Evolutionary conservation across 2,113 vertebrate species (phyloP), one percentile per base, ranked within the genome.

Genomic region (Hiodon tergisus): DNA sequence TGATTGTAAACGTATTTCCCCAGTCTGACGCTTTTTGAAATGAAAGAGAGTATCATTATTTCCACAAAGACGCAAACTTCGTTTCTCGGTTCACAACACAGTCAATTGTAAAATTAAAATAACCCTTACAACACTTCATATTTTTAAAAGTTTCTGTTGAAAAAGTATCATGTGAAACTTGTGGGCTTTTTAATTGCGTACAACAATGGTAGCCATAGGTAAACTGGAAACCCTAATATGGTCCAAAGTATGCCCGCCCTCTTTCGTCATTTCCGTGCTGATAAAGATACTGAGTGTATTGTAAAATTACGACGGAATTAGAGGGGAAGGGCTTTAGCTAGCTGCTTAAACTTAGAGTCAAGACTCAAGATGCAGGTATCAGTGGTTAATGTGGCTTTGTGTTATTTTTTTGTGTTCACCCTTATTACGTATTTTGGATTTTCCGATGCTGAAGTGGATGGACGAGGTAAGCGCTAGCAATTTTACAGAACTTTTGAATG

Each of bases 361-460:
- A 69, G 53, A 72, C 62, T 62, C 47, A 81, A 86, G 71, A 92
- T 90, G 90, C 83, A 77, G 76, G 77, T 76, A 2, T 78, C 83
- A 71, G 0, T 78, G 0, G 6, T 80, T 0, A 82, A 83, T 0
- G 3, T 89, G 31, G 75, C 74, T 0, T 52, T 88, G 47, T 76
- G 87, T 14, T 86, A 80, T 0, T 65, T 85, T 83, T 31, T 80
- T 90, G 1, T 59, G 88, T 66, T 79, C 67, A 7, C 7, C 76
- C 67, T 63, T 78, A n/a, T 53, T 54, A 52, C 60, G 8, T 52
- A 3, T 11, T 17, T 86, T n/a, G 81, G 78, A 0, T 74, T 83
- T 4, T 81, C 82, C 1, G 81, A 80, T 0, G 78, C 84, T 2
- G 86, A 86, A 5, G 84, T 78, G 6, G 76, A 79, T 14, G 75